Evolutionary conservation across 92 coral and sea anemone genomes (phyloP), one percentile per base, ranked within the genome.

Genomic region (Pocillopora grandis): DNA sequence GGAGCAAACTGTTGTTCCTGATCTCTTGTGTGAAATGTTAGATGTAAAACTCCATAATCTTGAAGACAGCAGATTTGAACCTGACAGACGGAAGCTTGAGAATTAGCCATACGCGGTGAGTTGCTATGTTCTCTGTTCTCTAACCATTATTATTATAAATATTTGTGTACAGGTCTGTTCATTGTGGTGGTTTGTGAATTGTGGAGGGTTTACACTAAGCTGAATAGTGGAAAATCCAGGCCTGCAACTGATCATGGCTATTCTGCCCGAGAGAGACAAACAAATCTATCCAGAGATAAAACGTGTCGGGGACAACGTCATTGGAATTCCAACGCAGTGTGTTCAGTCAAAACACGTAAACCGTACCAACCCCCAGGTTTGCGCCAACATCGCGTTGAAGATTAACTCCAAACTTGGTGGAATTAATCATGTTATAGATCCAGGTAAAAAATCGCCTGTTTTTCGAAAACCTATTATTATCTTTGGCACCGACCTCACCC

Each of bases 401-500:
- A 90, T 96, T 61, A 96, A 96, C 21, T 94, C 96, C 20, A 96
- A 96, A 74, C 83, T 92, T 62, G 98, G 98, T 15, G 98, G 98
- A 1, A 63, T 89, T 61, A 96, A 96, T 66, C 98, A 96, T 70
- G 86, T 94, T 35, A 85, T 94, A 69, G 80, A 83, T 65, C 92
- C 83, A 4, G 36, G 81, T 14, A 74, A 64, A 12, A 92, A 85
- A 79, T 82, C 92, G 2, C 92, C 88, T 11, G 76, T 93, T 10
- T 94, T 95, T 55, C 76, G 52, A 66, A 88, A 95, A 64, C 94
- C 91, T 18, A 91, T 89, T 7, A 96, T 96, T 0, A 84, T 96
- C 23, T 92, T 96, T 75, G 98, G 98, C 0, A 98, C 98, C 12
- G 98, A 96, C 72, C 98, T 96, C 10, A 96, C 98, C 19, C 98